A percentile compares a stretch with the other conserved stretches of the same genome.
Evolutionary conservation across 2,113 vertebrate genomes (phyloP).

Genomic region (Heliornis fulica): DNA sequence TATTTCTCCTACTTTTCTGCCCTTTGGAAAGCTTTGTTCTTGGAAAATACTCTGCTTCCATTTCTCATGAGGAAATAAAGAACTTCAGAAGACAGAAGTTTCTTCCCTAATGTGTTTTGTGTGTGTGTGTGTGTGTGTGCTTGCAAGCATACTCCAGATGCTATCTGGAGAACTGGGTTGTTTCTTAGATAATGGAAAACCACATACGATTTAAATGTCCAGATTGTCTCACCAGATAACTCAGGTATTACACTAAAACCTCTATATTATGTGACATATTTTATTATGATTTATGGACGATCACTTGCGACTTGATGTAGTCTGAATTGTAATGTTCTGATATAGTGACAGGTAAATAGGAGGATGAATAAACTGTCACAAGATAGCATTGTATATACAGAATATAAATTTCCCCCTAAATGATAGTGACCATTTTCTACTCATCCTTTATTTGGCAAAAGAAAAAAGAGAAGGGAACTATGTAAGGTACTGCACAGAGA

Average conservation of each 20-base stretch:
- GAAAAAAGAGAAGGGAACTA: not conserved
- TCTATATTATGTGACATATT: not conserved
- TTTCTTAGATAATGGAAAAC: constrained; percentile 4
- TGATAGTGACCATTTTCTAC: not conserved
- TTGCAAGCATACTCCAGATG: not conserved
- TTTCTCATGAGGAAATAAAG: not conserved
- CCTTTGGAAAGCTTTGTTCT: not conserved
- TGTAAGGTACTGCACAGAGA: not conserved
- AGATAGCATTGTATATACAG: not conserved
- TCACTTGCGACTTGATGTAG: not conserved
- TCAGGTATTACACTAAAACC: not conserved
- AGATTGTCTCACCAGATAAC: not conserved
- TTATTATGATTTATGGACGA: constrained; percentile 38
- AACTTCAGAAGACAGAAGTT: not conserved
- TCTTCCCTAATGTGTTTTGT: not conserved
- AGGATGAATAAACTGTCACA: not conserved
- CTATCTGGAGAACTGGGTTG: not conserved
- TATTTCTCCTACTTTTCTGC: constrained; percentile 5
- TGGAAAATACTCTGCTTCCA: not conserved
- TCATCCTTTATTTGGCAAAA: not conserved
- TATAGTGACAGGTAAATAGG: not conserved
- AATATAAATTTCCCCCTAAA: not conserved
- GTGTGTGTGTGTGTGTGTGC: too few relatives aligned
- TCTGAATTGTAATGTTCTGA: not conserved
- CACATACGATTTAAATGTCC: constrained; percentile 29